phyloP scores from a whole-genome alignment of 2,888 invertebrate genomes.

The Reticulitermes lucifugus region DNA sequence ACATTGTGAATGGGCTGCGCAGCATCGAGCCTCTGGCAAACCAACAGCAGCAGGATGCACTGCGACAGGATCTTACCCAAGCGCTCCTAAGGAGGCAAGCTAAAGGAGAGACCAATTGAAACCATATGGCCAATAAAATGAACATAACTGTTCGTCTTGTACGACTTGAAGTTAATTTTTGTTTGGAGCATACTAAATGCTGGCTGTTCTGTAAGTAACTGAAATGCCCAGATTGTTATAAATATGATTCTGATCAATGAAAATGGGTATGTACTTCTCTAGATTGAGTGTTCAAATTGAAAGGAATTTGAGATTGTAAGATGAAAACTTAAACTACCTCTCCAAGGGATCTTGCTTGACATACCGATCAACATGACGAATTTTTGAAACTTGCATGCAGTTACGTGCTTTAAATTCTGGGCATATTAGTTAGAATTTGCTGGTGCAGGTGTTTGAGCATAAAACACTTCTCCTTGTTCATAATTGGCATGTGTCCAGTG shows the following conservation, averaged over 20 bases:
- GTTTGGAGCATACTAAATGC: not conserved
- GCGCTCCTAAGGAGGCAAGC: constrained; percentile 87
- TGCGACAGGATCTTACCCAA: constrained; percentile 87
- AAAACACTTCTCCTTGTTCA: constrained; percentile 27
- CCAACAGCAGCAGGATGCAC: constrained; percentile 83
- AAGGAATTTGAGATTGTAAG: no score
- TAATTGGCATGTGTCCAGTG: not conserved
- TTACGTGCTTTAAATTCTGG: not conserved
- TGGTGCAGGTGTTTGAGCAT: not conserved
- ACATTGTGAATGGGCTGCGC: constrained; percentile 95
- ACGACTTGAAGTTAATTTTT: constrained; percentile 9
- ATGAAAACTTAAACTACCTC: no score
- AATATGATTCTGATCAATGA: no score
- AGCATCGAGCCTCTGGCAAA: constrained; percentile 87
- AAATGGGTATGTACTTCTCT: no score
- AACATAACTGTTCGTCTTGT: not conserved
- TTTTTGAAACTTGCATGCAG: no score
- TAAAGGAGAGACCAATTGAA: constrained; percentile 62
- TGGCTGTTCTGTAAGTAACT: not conserved
- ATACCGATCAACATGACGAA: no score
- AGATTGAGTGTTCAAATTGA: no score
- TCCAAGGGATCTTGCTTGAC: no score
- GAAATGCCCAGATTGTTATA: not conserved
- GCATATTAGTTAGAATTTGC: constrained; percentile 18
- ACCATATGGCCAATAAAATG: not conserved